These are phyloP conservation scores for Triplophysa dalaica DNA, from an alignment of 2,113 vertebrate genomes.

Conservation along the genomic window DNA sequence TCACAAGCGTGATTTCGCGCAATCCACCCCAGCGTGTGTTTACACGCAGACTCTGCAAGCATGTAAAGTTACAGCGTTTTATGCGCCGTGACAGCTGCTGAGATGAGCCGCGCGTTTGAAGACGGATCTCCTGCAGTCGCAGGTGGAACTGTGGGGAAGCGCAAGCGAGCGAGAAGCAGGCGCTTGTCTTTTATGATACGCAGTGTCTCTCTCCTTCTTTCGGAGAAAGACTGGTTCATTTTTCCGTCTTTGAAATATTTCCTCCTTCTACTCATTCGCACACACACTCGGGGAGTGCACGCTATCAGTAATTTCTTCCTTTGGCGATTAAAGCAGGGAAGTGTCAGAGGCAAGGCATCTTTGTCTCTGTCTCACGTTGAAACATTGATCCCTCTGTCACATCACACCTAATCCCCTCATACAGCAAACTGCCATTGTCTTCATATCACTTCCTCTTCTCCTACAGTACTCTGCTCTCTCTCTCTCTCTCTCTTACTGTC, in stretches of 20 bases:
- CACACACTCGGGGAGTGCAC: conserved; percentile 45
- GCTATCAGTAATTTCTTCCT: conserved; percentile 67
- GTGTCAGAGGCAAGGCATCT: conserved; percentile 63
- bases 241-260: conserved; percentile 22
- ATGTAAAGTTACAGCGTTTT: conserved; percentile 41
- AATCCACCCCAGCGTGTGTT: conserved; percentile 38
- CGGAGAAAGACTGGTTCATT: conserved; percentile 29
- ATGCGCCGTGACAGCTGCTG: conserved; percentile 54
- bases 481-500: conserved; percentile 56
- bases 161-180: conserved; percentile 29
- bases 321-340: conserved; percentile 69
- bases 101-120: conserved; percentile 50
- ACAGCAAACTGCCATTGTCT: conserved; percentile 66
- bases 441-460: conserved; percentile 63
- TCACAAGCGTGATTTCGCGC: conserved; percentile 43
- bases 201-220: conserved; percentile 33
- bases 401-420: conserved; percentile 68
- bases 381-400: conserved; percentile 61
- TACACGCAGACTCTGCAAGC: conserved; percentile 31
- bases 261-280: conserved; percentile 31
- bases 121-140: conserved; percentile 50
- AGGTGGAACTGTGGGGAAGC: conserved; percentile 44
- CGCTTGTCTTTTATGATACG: conserved; percentile 47
- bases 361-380: conserved; percentile 61
- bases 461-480: conserved; percentile 48